phyloP scores from a whole-genome alignment of 2,113 vertebrate genomes.

The Prunella fulvescens region DNA sequence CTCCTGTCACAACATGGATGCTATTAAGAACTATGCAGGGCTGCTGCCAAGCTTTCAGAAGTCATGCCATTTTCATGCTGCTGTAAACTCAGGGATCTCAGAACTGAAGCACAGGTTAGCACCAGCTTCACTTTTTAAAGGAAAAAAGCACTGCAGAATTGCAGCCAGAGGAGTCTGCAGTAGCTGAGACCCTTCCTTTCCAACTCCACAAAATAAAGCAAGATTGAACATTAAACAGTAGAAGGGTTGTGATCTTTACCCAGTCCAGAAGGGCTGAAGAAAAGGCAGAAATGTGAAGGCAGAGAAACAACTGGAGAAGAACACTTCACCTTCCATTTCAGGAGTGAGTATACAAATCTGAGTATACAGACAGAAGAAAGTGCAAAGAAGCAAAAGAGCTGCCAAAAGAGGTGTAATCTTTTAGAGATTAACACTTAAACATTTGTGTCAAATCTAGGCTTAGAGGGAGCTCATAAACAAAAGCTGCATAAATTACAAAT shows the following conservation, averaged over 20 bases:
- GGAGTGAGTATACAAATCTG: not conserved
- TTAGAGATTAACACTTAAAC: not conserved
- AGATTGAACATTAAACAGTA: not conserved
- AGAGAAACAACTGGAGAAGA: not conserved
- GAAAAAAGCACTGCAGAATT: not conserved
- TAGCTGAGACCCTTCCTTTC: not conserved
- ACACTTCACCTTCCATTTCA: not conserved
- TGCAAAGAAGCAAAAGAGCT: not conserved
- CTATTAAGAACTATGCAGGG: not conserved
- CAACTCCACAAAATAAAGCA: not conserved
- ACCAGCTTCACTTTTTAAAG: not conserved
- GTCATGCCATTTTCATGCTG: not conserved
- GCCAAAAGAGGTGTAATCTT: not conserved
- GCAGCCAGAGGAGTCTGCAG: not conserved
- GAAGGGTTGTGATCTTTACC: not conserved
- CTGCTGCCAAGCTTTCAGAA: not conserved
- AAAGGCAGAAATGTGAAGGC: not conserved
- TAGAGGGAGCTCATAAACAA: not conserved
- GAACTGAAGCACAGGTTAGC: not conserved
- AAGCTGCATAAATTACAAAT: not conserved
- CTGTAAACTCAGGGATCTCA: not conserved
- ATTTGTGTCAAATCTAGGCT: not conserved
- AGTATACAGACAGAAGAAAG: not conserved
- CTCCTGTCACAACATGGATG: not conserved
- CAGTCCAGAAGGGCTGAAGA: not conserved